Evolutionary conservation across 2,113 vertebrate genomes (phyloP).

Genomic region (Halichoeres trimaculatus): DNA sequence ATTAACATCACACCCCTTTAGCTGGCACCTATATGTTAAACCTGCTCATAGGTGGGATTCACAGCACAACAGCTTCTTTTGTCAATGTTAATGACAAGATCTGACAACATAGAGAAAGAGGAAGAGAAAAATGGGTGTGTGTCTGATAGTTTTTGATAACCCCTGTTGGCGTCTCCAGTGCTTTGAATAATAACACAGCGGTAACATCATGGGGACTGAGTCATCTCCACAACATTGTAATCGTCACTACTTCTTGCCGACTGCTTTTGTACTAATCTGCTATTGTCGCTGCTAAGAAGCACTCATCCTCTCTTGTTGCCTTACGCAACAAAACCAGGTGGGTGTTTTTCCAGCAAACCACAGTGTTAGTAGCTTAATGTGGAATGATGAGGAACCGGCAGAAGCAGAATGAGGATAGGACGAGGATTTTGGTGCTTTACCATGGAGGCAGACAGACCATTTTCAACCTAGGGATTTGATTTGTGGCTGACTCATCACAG

Average conservation of each 20-base stretch:
- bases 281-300: slow-evolving; percentile 61
- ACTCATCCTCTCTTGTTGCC: slow-evolving; percentile 53
- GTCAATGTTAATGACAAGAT: too few relatives aligned
- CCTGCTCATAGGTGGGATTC: too few relatives aligned
- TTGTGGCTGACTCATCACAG: background rate
- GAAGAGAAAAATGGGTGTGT: background rate
- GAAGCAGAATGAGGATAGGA: slow-evolving; percentile 5
- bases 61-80: too few relatives aligned
- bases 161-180: background rate
- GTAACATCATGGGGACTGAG: slow-evolving; percentile 32
- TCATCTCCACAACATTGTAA: slow-evolving; percentile 40
- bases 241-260: slow-evolving; percentile 22
- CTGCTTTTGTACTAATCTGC: slow-evolving; percentile 67
- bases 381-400: slow-evolving; percentile 17
- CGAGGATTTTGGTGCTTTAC: background rate
- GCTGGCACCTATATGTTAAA: too few relatives aligned
- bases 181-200: slow-evolving; percentile 5
- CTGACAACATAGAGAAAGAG: background rate
- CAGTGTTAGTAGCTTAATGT: slow-evolving; percentile 54
- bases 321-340: slow-evolving; percentile 74
- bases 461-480: background rate
- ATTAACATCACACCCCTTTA: too few relatives aligned
- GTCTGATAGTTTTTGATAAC: slow-evolving; percentile 3
- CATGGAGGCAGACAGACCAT: too few relatives aligned
- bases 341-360: slow-evolving; percentile 63